phyloP scores from a whole-genome alignment of 1,140 invertebrate species.

The Megathymus violae region DNA sequence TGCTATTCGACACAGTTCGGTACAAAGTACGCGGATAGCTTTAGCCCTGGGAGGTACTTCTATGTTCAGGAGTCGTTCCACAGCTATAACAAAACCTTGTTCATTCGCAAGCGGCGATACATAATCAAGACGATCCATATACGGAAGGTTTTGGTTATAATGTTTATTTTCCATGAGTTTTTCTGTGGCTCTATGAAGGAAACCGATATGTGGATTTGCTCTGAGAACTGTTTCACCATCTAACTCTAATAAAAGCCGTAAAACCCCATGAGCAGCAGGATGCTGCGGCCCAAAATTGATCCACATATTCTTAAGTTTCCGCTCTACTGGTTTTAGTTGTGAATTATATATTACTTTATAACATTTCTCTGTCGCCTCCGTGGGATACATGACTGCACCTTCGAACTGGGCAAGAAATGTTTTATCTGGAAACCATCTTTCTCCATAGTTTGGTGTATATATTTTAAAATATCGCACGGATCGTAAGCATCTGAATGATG shows the following conservation, averaged over 20 bases:
- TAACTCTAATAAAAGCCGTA: conserved; percentile 96
- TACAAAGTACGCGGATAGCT: conserved; percentile 95
- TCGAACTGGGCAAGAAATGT: conserved; percentile 85
- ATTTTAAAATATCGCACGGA: conserved; percentile 42
- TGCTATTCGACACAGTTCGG: conserved; percentile 94
- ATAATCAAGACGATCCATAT: conserved; percentile 99
- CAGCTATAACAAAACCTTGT: conserved; percentile 96
- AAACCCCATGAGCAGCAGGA: conserved; percentile 99
- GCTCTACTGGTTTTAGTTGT: conserved; percentile 82
- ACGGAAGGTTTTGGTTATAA: conserved; percentile 97
- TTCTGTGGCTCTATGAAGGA: conserved; percentile 98
- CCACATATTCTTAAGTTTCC: conserved; percentile 91
- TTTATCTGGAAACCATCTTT: conserved; percentile 71
- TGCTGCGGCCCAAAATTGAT: conserved; percentile 99
- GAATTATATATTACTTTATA: conserved; percentile 62
- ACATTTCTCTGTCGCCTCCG: conserved; percentile 56
- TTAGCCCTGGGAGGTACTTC: conserved; percentile 97
- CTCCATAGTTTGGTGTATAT: conserved; percentile 45
- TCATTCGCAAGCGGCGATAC: conserved; percentile 99
- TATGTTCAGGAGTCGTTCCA: conserved; percentile 98
- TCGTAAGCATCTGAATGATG: conserved; percentile 14
- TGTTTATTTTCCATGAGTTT: conserved; percentile 99
- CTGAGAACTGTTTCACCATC: conserved; percentile 95
- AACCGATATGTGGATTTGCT: conserved; percentile 97
- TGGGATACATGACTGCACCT: conserved; percentile 85